Evolutionary conservation across 2,113 vertebrate genomes (phyloP), one percentile per base, ranked within the genome.

Genomic region (Noctilio leporinus): DNA sequence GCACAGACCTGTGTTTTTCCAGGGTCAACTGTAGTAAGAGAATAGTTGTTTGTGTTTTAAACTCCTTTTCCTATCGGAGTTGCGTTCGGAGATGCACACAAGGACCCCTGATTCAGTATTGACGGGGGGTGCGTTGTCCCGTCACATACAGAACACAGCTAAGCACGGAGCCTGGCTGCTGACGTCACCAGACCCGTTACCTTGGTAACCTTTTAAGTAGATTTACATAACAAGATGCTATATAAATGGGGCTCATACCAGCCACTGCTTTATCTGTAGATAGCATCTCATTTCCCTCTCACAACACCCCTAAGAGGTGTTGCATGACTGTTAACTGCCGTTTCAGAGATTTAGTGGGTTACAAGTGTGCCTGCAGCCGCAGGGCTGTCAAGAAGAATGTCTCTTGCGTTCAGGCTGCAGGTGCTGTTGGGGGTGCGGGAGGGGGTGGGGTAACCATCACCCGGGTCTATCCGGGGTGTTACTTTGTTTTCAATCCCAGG

Each of bases 351-450:
- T 76, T 28, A 47, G 55, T 10, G 26, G 40, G 11, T 90, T 12
- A 30, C 24, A 26, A 7, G 26, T 17, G 24, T 5, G 51, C 73
- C 45, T 4, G 8, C 22, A 38, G 81, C 28, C 30, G 2, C 19
- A 0, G 0, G 15, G 30, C 35, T 17, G 1, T 53, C 10, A 6
- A 1, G 33, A 45, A 38, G 47, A 62, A 3, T 2, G 12, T n/a
- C 57, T 51, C 67, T 2, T 15, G 6, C 35, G 17, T 51, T 73
- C 55, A 19, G n/a, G 20, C 22, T 14, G 26, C 8, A 0, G 24
- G 5, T 14, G n/a, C n/a, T n/a, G n/a, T n/a, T n/a, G n/a, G n/a
- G n/a, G n/a, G n/a, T n/a, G n/a, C n/a, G n/a, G n/a, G n/a, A n/a
- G n/a, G n/a, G n/a, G n/a, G n/a, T n/a, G n/a, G n/a, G n/a, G n/a